Conservation (phyloP, 2,113 vertebrate genomes). For the Opisthocomus hoazin region DNA sequence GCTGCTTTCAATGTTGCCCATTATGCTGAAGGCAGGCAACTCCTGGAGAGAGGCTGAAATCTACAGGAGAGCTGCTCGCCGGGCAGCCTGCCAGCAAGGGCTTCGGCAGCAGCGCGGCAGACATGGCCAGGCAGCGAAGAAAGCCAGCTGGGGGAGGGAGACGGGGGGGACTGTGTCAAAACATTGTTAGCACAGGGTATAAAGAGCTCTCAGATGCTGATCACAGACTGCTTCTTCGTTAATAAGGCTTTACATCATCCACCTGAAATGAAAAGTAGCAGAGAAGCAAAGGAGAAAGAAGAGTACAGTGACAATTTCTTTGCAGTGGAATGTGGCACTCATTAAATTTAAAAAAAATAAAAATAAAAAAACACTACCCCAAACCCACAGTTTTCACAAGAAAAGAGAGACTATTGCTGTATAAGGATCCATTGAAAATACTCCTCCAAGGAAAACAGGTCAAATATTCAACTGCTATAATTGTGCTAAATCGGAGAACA, state of each 20-base stretch:
- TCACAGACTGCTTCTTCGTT: constrained; percentile 22
- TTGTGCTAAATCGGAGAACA: constrained; percentile 29
- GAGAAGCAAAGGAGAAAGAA: not conserved
- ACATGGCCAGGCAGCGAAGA: constrained; percentile 59
- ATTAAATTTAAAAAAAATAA: not conserved
- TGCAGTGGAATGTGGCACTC: not conserved
- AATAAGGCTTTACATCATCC: not conserved
- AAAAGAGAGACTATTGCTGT: not conserved
- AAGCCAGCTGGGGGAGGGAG: constrained; percentile 28
- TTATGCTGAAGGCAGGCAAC: constrained; percentile 75
- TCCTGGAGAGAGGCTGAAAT: constrained; percentile 74
- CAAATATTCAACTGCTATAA: not conserved
- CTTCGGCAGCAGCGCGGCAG: constrained; percentile 55
- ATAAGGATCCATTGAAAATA: constrained; percentile 1
- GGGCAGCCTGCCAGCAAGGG: constrained; percentile 75
- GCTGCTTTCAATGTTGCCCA: constrained; percentile 77
- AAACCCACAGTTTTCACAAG: not conserved
- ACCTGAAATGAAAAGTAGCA: not conserved
- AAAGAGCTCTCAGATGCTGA: constrained; percentile 51
- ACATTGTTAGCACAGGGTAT: constrained; percentile 52
- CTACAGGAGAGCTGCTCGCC: constrained; percentile 64
- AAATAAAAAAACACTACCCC: not conserved
- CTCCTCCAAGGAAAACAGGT: not conserved
- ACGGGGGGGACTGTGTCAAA: constrained; percentile 34
- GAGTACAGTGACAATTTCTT: not conserved